These are phyloP conservation scores for Limenitis camilla DNA, from an alignment of 2,888 invertebrate species.

Conservation along the genomic window DNA sequence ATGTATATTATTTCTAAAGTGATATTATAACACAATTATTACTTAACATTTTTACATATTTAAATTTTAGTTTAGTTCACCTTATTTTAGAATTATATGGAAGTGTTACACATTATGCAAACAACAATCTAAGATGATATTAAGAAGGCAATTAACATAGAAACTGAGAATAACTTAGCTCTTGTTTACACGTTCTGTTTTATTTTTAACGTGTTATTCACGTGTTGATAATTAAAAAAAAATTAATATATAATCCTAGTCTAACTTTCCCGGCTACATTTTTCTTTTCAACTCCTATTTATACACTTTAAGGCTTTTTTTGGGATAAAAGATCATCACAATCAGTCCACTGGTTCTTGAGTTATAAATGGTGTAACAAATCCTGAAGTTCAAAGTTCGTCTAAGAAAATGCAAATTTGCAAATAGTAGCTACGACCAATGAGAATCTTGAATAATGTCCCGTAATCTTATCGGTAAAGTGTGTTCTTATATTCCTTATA, in stretches of 20 bases:
- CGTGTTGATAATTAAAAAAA: no score
- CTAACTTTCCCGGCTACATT: no score
- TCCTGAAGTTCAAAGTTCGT: not conserved
- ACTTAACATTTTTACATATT: not conserved
- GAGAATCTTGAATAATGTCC: not conserved
- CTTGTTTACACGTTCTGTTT: not conserved
- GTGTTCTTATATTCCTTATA: not conserved
- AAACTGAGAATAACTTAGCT: constrained; percentile 7
- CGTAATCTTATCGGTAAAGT: constrained; percentile 1
- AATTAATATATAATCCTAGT: no score
- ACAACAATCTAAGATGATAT: not conserved
- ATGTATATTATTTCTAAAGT: no score
- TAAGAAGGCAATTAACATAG: constrained; percentile 1
- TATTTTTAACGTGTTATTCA: not conserved
- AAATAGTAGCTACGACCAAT: constrained; percentile 3
- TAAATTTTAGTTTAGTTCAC: not conserved
- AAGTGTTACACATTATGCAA: constrained; percentile 2
- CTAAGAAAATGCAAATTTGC: constrained; percentile 6
- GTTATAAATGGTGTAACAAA: no score
- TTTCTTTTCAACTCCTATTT: no score
- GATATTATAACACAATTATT: not conserved
- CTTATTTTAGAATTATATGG: not conserved
- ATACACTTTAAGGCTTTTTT: no score
- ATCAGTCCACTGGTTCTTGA: no score
- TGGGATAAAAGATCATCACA: no score